Percentiles rank a stretch among this genome's conserved stretches.
These are phyloP conservation scores for Drosophila oshimai DNA, from an alignment of 1,140 invertebrate genomes.

Conservation along the genomic window DNA sequence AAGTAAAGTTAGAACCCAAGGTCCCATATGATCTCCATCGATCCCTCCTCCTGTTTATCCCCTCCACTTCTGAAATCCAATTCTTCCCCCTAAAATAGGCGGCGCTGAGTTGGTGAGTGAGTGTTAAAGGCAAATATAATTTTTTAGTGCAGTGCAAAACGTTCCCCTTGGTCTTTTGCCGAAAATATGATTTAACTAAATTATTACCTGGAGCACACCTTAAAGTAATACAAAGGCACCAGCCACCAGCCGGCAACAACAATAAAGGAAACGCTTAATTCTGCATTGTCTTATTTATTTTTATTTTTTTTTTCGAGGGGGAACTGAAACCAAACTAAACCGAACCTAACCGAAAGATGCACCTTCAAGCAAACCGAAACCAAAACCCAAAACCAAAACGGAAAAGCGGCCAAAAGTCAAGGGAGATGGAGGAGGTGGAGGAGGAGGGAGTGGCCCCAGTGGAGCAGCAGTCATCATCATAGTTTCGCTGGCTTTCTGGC, in stretches of 20 bases:
- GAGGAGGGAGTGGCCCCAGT: constrained; percentile 31
- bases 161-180: constrained; percentile 42
- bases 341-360: constrained; percentile 26
- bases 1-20: too few species aligned
- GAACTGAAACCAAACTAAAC: constrained; percentile 11
- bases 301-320: constrained; percentile 12
- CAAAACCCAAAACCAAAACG: constrained; percentile 8
- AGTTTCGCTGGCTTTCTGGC: constrained; percentile 59
- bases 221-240: constrained; percentile 81
- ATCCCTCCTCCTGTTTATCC: neutral
- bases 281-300: constrained; percentile 68
- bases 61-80: neutral
- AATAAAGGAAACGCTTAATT: constrained; percentile 81
- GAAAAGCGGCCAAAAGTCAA: constrained; percentile 34
- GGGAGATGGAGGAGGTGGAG: too few species aligned
- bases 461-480: constrained; percentile 71
- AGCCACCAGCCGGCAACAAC: constrained; percentile 54
- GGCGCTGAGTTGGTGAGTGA: constrained; percentile 72
- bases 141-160: constrained; percentile 51
- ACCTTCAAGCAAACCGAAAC: constrained; percentile 21
- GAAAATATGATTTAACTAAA: constrained; percentile 81
- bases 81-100: constrained; percentile 49
- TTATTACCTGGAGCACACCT: constrained; percentile 82
- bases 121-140: constrained; percentile 78
- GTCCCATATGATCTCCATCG: neutral